Percentiles rank a stretch among this genome's conserved stretches.
These are phyloP conservation scores for Plectrocnemia conspersa DNA, from an alignment of 1,140 invertebrate genomes.

Conservation along the genomic window DNA sequence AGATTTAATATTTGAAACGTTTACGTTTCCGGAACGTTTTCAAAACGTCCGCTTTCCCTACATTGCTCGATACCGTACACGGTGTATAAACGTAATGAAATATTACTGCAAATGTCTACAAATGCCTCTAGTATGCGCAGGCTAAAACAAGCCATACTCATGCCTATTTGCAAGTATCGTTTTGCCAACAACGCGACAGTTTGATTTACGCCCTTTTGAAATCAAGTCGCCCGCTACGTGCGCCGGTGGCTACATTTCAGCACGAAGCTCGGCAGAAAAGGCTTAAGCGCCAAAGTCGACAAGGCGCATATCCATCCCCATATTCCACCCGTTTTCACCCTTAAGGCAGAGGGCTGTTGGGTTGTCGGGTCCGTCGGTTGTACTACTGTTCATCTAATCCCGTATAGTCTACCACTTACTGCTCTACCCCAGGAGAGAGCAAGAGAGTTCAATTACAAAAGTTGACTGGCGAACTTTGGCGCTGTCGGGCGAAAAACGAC, in stretches of 20 bases:
- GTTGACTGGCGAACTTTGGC: slow-evolving; percentile 22
- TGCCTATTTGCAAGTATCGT: not conserved
- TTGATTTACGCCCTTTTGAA: not conserved
- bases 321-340: slow-evolving; percentile 12
- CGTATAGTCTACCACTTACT: slow-evolving; percentile 22
- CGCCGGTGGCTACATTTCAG: slow-evolving; percentile 16
- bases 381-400: slow-evolving; percentile 36
- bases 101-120: slow-evolving; percentile 15
- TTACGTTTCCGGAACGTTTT: too few relatives aligned
- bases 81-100: slow-evolving; percentile 17
- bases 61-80: slow-evolving; percentile 5
- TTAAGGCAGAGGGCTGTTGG: slow-evolving; percentile 17
- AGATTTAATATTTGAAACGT: too few relatives aligned
- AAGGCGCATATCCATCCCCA: slow-evolving; percentile 22
- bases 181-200: not conserved
- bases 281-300: slow-evolving; percentile 15
- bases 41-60: too few relatives aligned
- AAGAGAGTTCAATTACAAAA: slow-evolving; percentile 33
- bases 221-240: slow-evolving; percentile 8
- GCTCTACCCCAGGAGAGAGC: slow-evolving; percentile 13
- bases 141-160: not conserved
- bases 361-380: slow-evolving; percentile 22
- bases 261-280: slow-evolving; percentile 11
- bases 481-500: slow-evolving; percentile 12
- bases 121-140: not conserved